These are phyloP conservation scores for Galago senegalensis DNA, from an alignment of 2,797 vertebrate species.

Conservation along the genomic window DNA sequence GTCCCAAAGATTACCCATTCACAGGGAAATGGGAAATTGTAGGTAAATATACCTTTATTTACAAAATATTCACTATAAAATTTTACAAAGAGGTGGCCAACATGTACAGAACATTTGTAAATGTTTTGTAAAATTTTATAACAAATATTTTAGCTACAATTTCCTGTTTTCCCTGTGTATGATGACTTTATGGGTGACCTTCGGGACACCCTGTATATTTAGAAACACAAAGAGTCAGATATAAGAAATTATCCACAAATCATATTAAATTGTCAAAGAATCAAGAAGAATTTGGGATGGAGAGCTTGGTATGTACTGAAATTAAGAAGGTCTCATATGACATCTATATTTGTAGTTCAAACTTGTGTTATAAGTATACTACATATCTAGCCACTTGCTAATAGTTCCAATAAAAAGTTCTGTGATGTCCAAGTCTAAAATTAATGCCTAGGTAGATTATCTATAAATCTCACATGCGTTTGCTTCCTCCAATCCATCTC, in stretches of 20 bases:
- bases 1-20: too few species aligned
- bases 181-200: too few species aligned
- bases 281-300: conserved; percentile 8
- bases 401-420: conserved; percentile 37
- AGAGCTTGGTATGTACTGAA: conserved; percentile 13
- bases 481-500: neutral
- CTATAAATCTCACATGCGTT: conserved; percentile 23
- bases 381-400: neutral
- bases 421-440: conserved; percentile 40
- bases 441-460: conserved; percentile 9
- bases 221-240: neutral
- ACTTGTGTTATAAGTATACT: conserved; percentile 9
- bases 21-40: too few species aligned
- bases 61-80: too few species aligned
- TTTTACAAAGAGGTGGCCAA: too few species aligned
- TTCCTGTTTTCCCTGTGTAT: too few species aligned
- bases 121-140: too few species aligned
- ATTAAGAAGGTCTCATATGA: conserved; percentile 12
- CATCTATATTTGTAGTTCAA: conserved; percentile 20
- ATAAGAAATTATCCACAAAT: conserved; percentile 28
- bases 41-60: too few species aligned
- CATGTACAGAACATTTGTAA: too few species aligned
- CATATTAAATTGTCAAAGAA: conserved; percentile 39
- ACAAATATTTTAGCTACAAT: too few species aligned
- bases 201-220: neutral